A percentile compares a stretch with the other conserved stretches of the same genome.
Conservation (phyloP, 1,140 invertebrate genomes). For the Zaprionus camerounensis region DNA sequence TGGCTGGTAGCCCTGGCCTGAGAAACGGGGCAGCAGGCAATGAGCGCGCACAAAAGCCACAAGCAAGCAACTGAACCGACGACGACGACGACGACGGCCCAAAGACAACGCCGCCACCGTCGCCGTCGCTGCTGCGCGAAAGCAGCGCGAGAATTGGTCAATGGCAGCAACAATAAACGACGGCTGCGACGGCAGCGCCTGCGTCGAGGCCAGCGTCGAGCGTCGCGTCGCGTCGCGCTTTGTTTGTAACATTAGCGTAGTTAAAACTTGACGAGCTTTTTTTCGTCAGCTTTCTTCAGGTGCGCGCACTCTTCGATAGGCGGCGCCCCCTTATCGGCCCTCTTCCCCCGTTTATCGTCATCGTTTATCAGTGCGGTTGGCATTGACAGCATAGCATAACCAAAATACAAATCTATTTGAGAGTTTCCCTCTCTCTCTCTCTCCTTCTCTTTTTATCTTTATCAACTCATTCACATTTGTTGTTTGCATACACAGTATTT, state of each 20-base stretch:
- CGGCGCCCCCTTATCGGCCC: conserved; percentile 9
- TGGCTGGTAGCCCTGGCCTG: conserved; percentile 2
- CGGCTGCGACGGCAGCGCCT: conserved; percentile 5
- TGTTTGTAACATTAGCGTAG: conserved; percentile 63
- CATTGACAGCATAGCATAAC: conserved; percentile 51
- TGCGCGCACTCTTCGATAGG: conserved; percentile 43
- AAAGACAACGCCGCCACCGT: conserved; percentile 32
- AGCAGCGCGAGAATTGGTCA: conserved; percentile 43
- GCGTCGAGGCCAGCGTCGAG: conserved; percentile 24
- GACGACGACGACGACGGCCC: conserved; percentile 35
- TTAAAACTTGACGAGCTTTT: conserved; percentile 69
- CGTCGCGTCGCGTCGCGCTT: conserved; percentile 37
- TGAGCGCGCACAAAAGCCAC: conserved; percentile 55
- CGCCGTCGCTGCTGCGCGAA: conserved; percentile 29
- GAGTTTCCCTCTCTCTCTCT: conserved; percentile 3
- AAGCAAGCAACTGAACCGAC: conserved; percentile 55
- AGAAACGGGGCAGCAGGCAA: neutral
- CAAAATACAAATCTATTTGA: conserved; percentile 33
- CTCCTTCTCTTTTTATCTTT: neutral
- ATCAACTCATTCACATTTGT: conserved; percentile 27
- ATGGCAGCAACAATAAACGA: conserved; percentile 32
- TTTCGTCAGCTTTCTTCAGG: conserved; percentile 66
- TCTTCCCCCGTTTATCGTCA: conserved; percentile 6
- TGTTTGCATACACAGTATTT: conserved; percentile 67
- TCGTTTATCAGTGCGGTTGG: conserved; percentile 48